These are phyloP conservation scores for Plebejus melissa DNA, from an alignment of 2,888 invertebrate genomes.

Conservation along the genomic window DNA sequence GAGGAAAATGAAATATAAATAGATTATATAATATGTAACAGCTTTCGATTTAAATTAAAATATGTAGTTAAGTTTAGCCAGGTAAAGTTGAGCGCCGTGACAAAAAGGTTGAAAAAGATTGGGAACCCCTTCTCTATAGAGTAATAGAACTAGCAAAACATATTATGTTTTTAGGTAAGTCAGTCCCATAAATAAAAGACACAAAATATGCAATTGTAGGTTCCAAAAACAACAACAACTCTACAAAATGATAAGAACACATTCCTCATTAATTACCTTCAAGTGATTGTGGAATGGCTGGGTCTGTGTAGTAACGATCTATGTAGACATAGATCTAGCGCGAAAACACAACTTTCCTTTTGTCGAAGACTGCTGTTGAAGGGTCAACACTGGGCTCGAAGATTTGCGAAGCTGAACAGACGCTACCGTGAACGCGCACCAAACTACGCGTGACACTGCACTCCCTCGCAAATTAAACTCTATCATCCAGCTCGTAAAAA, in stretches of 20 bases:
- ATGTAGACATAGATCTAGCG: conserved; percentile 28
- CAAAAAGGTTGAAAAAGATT: too few species aligned
- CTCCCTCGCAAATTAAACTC: background rate
- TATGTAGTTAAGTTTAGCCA: too few species aligned
- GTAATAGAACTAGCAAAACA: too few species aligned
- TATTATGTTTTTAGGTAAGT: background rate
- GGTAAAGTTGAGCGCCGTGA: too few species aligned
- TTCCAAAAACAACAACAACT: background rate
- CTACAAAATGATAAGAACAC: background rate
- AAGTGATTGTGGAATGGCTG: background rate
- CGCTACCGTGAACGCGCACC: conserved; percentile 35
- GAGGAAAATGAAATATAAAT: too few species aligned
- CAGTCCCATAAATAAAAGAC: background rate
- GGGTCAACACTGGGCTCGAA: conserved; percentile 29
- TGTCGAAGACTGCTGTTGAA: conserved; percentile 29
- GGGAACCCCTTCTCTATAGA: too few species aligned
- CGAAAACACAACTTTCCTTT: conserved; percentile 30
- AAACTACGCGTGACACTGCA: conserved; percentile 28
- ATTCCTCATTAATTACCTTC: conserved; percentile 2
- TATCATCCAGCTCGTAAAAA: background rate
- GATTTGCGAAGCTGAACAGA: conserved; percentile 30
- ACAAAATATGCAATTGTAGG: background rate
- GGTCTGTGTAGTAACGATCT: background rate
- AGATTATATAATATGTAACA: too few species aligned
- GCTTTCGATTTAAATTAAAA: too few species aligned